These are phyloP conservation scores for Drosophila jambulina DNA, from an alignment of 1,140 invertebrate species.

Conservation along the genomic window DNA sequence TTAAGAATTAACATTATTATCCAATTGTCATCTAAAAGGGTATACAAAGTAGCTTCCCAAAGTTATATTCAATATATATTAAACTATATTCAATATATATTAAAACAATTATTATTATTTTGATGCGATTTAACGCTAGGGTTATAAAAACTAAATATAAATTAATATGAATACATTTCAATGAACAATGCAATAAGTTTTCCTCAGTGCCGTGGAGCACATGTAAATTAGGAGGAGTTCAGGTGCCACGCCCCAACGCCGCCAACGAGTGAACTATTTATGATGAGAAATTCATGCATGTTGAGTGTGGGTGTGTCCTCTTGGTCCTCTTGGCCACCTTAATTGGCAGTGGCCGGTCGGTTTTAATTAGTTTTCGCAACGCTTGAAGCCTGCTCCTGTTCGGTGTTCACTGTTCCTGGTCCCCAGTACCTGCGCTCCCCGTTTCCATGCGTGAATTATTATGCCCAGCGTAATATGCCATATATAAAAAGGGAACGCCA, in stretches of 20 bases:
- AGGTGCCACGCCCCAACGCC: conserved; percentile 37
- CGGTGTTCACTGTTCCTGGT: conserved; percentile 17
- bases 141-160: too few species aligned
- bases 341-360: conserved; percentile 78
- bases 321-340: conserved; percentile 58
- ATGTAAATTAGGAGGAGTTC: conserved; percentile 70
- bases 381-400: conserved; percentile 62
- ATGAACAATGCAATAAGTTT: not conserved
- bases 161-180: not conserved
- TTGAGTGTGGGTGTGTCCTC: conserved; percentile 52
- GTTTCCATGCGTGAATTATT: conserved; percentile 70
- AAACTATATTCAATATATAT: too few species aligned
- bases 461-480: conserved; percentile 64
- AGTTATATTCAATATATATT: too few species aligned
- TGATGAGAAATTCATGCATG: conserved; percentile 59
- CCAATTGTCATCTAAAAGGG: too few species aligned
- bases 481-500: conserved; percentile 68
- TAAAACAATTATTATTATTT: too few species aligned
- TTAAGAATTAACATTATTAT: too few species aligned
- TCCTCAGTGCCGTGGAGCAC: conserved; percentile 1
- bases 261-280: conserved; percentile 55
- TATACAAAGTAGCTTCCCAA: too few species aligned
- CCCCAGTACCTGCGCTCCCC: conserved; percentile 13
- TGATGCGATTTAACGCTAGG: too few species aligned
- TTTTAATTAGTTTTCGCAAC: conserved; percentile 82